Base-by-base conservation (phyloP, 2,797 vertebrate species). In the Nyctalus aviator region DNA sequence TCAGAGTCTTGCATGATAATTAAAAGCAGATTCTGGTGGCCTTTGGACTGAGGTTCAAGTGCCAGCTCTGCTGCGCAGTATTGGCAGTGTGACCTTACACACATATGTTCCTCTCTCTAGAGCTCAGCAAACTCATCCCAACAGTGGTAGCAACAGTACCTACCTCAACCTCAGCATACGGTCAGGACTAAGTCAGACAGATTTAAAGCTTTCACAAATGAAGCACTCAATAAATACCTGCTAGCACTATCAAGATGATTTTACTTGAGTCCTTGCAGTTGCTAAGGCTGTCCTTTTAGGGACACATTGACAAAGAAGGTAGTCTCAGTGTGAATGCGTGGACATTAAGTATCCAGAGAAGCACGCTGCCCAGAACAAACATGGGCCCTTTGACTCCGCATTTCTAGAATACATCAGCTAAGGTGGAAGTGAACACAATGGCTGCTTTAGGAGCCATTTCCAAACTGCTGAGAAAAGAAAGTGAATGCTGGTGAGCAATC, bases 11-110 rank as follows among this genome's bases (percentile, higher is more conserved):
- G 17, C 21, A 13, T 35, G n/a, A 82, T 17, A 73, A 30, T 68
- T 79, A 57, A 79, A 92, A 76, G 69, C 12, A 85, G 27, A 84
- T 30, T 71, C 79, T 64, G 37, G 32, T 84, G 23, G 59, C 69
- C 55, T 91, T 46, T 91, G 15, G 27, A 81, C n/a, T 37, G 8
- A 94, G 7, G 4, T 53, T 53, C 72, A 78, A 84, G 35, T 48
- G 5, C 20, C n/a, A 79, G 32, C 53, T 86, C 27, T 53, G 9
- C 35, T 32, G 25, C 3, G 15, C 81, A 64, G 12, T 48, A 69
- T 77, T 48, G 89, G 57, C 53, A 76, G 17, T 37, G n/a, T 72
- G 41, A 85, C 20, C 32, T 88, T 44, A 64, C 68, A 57, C n/a
- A 84, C 55, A 62, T 77, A 84, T 20, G 27, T 75, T 11, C 37